Evolutionary conservation across 2,113 vertebrate species (phyloP).

Genomic region (Caranx melampygus): DNA sequence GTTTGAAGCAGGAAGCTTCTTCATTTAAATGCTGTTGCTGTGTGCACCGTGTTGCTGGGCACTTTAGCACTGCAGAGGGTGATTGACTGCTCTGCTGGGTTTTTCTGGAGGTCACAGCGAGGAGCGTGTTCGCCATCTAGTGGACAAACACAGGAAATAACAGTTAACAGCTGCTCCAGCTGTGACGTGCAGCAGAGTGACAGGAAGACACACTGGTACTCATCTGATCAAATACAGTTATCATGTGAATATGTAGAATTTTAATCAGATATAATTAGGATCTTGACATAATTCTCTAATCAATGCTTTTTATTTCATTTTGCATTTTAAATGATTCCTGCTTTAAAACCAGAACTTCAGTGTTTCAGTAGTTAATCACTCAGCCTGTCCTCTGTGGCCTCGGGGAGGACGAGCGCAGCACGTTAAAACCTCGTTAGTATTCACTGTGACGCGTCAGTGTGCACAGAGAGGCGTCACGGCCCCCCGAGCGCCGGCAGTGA

Average conservation of each 20-base stretch:
- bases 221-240: neutral
- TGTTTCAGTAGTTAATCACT: conserved; percentile 38
- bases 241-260: neutral
- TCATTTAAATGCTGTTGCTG: conserved; percentile 64
- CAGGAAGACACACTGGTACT: neutral
- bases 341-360: conserved; percentile 6
- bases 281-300: neutral
- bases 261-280: neutral
- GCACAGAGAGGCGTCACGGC: conserved; percentile 30
- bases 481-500: conserved; percentile 26
- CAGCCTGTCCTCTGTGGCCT: neutral
- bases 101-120: neutral
- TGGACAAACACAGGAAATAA: conserved; percentile 24
- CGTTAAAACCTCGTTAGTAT: conserved; percentile 47
- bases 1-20: conserved; percentile 44
- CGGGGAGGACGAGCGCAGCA: conserved; percentile 18
- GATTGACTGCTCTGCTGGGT: neutral
- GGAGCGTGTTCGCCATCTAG: conserved; percentile 61
- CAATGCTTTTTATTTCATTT: neutral
- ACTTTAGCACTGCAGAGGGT: conserved; percentile 56
- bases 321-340: neutral
- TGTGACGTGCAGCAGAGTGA: neutral
- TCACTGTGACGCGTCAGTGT: conserved; percentile 31
- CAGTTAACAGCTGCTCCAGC: neutral
- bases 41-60: conserved; percentile 63